Base-by-base conservation (phyloP, 1,140 invertebrate genomes). In the Penaeus chinensis region DNA sequence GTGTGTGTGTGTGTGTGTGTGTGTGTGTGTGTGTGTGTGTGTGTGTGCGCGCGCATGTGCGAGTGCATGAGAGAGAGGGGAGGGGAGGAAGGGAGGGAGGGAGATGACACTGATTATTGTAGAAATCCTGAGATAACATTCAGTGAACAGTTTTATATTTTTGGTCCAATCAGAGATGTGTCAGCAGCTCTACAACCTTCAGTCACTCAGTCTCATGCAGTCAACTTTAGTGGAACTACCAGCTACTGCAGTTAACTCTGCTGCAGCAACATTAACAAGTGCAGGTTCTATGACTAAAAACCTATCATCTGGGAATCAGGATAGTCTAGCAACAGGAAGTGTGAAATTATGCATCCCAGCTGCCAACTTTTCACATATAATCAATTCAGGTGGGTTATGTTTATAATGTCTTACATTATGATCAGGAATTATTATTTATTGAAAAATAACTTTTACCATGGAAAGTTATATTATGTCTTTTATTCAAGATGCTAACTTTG, bases 321-420 rank as follows among this genome's bases (percentile, higher is more conserved):
- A 86, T 42, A 61, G 77, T 71, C 37, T 83, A 16, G 42, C 84
- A 27, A 65, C 80, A n/a, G 74, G 84, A n/a, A 83, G 79, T 37
- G 65, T 87, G 18, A 87, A 87, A 24, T 71, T 87, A 10, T 87
- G 85, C 27, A 87, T 87, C 54, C 85, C 85, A 77, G 85, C 85
- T 63, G 80, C 85, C 20, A 87, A 87, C 66, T 87, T 87, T 76
- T 82, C 85, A 66, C 54, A 82, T 66, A 87, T 87, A 8, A 87
- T 87, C 19, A 87, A 83, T 54, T 76, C 80, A 78, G 85, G 85
- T 87, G 54, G 61, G 80, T 37, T 3, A 42, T 82, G 5, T 65
- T 19, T 65, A 82, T 37, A 32, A 66, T 66, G 10, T 71, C 13
- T 71, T 24, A 18, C 11, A 11, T 16, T 13, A 54, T 54, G 54